Conservation (phyloP, 2,797 vertebrate species). For the Pelochelys cantorii region DNA sequence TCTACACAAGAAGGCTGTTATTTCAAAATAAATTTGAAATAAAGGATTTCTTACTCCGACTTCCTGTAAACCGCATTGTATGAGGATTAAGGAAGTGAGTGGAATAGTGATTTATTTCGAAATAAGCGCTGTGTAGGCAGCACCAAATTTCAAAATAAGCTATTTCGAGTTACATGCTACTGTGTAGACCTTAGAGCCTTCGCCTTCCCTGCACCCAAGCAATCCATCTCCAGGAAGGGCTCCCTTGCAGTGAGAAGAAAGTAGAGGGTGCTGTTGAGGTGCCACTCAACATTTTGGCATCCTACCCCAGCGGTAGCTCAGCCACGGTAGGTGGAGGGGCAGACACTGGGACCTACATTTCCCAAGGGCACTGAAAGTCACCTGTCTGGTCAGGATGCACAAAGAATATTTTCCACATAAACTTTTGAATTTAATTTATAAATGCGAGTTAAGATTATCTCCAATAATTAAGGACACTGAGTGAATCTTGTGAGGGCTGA, state of each 20-base stretch:
- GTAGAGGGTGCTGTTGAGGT: neutral
- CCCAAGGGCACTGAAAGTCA: neutral
- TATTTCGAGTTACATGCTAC: too few relatives aligned
- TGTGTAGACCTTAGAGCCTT: too few relatives aligned
- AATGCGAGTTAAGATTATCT: neutral
- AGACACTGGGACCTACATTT: neutral
- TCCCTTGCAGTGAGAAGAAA: neutral
- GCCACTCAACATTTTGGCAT: neutral
- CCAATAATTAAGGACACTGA: neutral
- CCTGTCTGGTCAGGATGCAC: neutral
- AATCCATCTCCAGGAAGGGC: neutral
- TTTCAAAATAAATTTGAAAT: too few relatives aligned
- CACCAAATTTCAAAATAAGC: too few relatives aligned
- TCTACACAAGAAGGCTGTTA: too few relatives aligned
- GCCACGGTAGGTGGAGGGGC: neutral
- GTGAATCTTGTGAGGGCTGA: neutral
- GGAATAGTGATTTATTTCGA: too few relatives aligned
- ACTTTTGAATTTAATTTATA: neutral
- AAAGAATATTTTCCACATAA: neutral
- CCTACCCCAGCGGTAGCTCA: constrained; percentile 2
- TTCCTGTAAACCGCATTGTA: too few relatives aligned
- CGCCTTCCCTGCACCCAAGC: neutral
- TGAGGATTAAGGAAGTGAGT: too few relatives aligned
- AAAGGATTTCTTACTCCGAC: too few relatives aligned
- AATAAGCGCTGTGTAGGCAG: too few relatives aligned